Evolutionary conservation across 2,113 vertebrate genomes (phyloP).

Genomic region (Zapornia atra): DNA sequence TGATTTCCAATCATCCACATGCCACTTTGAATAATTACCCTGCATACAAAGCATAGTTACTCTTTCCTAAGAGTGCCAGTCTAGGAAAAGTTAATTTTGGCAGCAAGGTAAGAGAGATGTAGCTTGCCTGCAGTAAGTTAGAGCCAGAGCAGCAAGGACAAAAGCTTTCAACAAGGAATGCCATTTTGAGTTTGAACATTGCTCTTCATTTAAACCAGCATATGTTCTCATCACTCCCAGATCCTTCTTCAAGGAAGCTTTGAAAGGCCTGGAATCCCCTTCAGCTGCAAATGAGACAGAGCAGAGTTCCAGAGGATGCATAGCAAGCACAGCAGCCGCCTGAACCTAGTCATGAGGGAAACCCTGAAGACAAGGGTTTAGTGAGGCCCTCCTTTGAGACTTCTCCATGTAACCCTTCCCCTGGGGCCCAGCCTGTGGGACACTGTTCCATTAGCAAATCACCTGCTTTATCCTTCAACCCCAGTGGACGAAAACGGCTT

Average conservation of each 20-base stretch:
- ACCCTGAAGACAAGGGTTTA: neutral
- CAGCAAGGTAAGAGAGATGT: neutral
- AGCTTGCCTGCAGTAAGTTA: neutral
- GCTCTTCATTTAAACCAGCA: neutral
- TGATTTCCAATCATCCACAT: neutral
- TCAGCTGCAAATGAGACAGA: neutral
- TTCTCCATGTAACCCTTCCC: neutral
- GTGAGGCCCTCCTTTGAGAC: neutral
- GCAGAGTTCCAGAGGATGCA: neutral
- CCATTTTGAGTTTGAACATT: neutral
- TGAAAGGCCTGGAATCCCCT: neutral
- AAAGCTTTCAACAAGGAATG: neutral
- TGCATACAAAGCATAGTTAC: neutral
- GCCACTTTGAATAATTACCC: neutral
- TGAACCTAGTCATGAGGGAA: neutral
- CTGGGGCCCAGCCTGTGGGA: neutral
- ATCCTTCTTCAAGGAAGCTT: neutral
- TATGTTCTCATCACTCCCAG: fast-evolving
- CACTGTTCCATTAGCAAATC: neutral
- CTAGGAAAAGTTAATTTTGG: neutral
- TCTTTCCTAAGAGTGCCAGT: neutral
- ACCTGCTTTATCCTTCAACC: neutral
- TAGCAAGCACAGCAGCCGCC: neutral
- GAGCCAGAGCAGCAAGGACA: neutral
- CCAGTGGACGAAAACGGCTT: neutral